Percentiles rank a stretch among this genome's conserved stretches.
phyloP scores from a whole-genome alignment of 2,113 vertebrate species.

The Rhynchomys soricoides region DNA sequence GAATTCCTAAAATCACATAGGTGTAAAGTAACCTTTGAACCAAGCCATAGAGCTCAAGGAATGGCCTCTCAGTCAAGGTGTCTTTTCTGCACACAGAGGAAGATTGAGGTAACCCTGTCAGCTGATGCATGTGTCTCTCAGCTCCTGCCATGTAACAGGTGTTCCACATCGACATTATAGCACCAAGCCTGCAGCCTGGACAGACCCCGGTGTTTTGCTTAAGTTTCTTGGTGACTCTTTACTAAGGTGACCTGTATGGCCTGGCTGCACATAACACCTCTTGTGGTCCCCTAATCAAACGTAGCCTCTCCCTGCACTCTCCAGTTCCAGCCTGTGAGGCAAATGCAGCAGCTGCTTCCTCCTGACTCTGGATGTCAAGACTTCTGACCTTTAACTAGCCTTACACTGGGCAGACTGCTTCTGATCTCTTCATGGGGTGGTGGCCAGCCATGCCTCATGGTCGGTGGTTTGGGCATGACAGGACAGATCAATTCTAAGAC shows the following conservation, averaged over 20 bases:
- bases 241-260: neutral
- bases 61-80: neutral
- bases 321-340: neutral
- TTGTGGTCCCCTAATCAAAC: neutral
- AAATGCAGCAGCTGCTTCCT: neutral
- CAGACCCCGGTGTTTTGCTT: neutral
- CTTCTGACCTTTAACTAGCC: neutral
- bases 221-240: neutral
- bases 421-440: neutral
- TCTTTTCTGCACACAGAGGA: neutral
- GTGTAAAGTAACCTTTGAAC: neutral
- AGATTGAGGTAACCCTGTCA: neutral
- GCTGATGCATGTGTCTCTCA: neutral
- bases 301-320: neutral
- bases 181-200: neutral
- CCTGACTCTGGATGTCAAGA: neutral
- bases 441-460: neutral
- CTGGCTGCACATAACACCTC: neutral
- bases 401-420: neutral
- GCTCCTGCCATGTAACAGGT: neutral
- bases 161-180: neutral
- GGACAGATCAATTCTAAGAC: neutral
- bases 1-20: neutral
- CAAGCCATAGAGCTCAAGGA: neutral
- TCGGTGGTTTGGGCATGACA: neutral